Evolutionary conservation across 2,113 vertebrate species (phyloP), one percentile per base, ranked within the genome.

Genomic region (Orycteropus afer): DNA sequence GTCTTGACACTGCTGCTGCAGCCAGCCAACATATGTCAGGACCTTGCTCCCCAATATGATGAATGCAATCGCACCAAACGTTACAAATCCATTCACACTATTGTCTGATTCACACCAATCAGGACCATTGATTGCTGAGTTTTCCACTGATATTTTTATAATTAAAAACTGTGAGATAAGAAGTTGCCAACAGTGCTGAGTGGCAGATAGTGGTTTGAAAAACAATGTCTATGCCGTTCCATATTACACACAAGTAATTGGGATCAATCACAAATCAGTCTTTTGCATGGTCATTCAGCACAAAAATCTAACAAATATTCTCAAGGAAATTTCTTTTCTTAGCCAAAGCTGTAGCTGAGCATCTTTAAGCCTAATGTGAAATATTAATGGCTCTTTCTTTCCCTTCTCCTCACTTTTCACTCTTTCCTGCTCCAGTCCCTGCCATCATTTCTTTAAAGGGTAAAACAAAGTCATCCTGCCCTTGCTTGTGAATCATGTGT

Each of bases 391-490:
- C 10, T 92, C 71, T 80, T 57, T n/a, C 84, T 42, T 27, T 14
- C 17, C 53, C 4, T 47, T 65, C 27, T 83, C 73, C 53, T 86
- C 74, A 57, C 32, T 94, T 81, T 65, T 86, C 40, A 73, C 34
- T 93, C 40, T 69, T 92, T 71, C 34, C 67, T 87, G 78, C 53
- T 95, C 67, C 37, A 92, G 59, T 49, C 53, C 47, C 47, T 73
- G 74, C 81, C 80, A 95, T 61, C 37, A 67, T 90, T 59, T 91
- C 63, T 90, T 65, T 40, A 91, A 96, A 97, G 88, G 97, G 90
- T 83, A 90, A 96, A 96, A 94, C 63, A 96, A 97, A 96, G 97
- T 97, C 95, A 97, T 47, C 53, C 91, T 81, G 78, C 47, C 96
- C 95, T 96, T 97, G 90, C 57, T 95, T 81, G 90, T 84, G 85